These are phyloP conservation scores for Lagopus leucura DNA, from an alignment of 2,113 vertebrate genomes.

Conservation along the genomic window DNA sequence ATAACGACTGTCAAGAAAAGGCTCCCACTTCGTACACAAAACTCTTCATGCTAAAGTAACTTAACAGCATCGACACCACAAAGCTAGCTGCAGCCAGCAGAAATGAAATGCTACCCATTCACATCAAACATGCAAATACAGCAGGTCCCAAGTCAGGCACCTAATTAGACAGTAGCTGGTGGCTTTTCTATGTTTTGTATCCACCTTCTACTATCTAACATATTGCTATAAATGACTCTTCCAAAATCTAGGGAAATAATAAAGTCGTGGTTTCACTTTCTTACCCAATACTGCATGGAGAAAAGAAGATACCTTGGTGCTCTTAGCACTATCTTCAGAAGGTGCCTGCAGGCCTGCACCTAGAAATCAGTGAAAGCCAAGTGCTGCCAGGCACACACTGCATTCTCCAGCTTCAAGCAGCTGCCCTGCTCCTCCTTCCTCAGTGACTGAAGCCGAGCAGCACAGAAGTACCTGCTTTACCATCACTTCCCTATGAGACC, in stretches of 20 bases:
- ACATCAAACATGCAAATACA: neutral
- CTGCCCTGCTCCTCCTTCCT: neutral
- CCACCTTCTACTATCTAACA: neutral
- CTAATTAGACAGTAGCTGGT: neutral
- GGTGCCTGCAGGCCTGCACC: neutral
- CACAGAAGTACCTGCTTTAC: accelerated
- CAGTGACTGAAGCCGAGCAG: accelerated
- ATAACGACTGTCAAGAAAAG: neutral
- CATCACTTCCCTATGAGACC: accelerated
- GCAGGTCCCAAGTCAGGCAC: neutral
- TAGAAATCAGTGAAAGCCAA: neutral
- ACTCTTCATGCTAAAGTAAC: neutral
- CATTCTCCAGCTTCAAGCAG: neutral
- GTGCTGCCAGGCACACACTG: neutral
- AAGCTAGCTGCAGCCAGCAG: neutral
- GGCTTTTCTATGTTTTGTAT: neutral
- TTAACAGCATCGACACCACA: accelerated
- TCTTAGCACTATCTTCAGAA: neutral
- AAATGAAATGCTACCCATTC: neutral
- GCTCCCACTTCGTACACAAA: neutral
- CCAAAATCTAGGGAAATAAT: neutral
- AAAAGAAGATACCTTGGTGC: neutral
- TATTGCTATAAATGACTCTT: neutral
- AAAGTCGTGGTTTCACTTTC: no score
- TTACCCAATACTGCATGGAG: neutral